Evolutionary conservation across 2,797 vertebrate species (phyloP).

Genomic region (Octomys mimax): DNA sequence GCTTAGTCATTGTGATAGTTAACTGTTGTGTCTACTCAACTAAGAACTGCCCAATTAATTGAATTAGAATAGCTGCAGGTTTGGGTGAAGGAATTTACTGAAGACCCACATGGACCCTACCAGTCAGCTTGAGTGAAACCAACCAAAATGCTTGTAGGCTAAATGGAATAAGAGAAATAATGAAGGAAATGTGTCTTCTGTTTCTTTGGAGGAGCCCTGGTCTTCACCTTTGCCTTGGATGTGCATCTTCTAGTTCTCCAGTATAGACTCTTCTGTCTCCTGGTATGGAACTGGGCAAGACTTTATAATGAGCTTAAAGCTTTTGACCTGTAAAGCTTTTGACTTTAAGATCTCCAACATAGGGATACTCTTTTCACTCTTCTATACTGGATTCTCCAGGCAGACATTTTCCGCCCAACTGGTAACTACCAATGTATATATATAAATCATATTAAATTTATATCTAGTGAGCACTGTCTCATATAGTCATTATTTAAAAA

Average conservation of each 20-base stretch:
- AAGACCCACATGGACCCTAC: background rate
- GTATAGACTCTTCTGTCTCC: background rate
- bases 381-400: background rate
- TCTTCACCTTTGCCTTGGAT: background rate
- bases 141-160: background rate
- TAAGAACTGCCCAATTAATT: background rate
- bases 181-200: background rate
- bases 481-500: background rate
- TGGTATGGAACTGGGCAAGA: background rate
- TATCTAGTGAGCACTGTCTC: background rate
- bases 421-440: background rate
- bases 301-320: background rate
- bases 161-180: background rate
- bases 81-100: background rate
- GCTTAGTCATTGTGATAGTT: background rate
- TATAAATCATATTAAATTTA: background rate
- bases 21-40: background rate
- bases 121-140: background rate
- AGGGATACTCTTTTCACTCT: background rate
- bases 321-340: background rate
- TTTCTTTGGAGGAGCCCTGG: background rate
- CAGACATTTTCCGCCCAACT: background rate
- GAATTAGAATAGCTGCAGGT: background rate
- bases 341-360: background rate
- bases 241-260: background rate